Percentiles rank a stretch among this genome's conserved stretches.
Evolutionary conservation across 2,888 invertebrate genomes (phyloP).

Genomic region (Theretra japonica): DNA sequence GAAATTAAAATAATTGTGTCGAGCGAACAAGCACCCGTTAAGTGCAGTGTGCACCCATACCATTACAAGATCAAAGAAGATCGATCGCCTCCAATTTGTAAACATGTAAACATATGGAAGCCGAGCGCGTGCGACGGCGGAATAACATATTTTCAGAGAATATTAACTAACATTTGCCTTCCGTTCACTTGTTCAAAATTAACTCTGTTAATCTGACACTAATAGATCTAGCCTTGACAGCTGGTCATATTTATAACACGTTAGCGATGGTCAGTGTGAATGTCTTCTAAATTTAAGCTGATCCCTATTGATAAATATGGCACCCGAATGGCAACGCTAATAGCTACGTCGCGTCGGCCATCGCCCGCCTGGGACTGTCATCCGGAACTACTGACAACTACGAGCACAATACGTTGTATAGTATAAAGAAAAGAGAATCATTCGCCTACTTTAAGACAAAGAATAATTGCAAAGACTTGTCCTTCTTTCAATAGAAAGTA

Average conservation of each 20-base stretch:
- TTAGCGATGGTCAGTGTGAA: conserved; percentile 72
- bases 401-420: not conserved
- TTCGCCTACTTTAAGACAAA: not conserved
- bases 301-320: conserved; percentile 34
- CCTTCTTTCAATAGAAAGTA: too few relatives aligned
- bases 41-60: conserved; percentile 38
- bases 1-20: not conserved
- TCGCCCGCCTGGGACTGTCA: not conserved
- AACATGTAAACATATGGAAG: conserved; percentile 46
- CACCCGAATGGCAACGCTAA: conserved; percentile 34
- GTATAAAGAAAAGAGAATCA: not conserved
- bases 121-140: conserved; percentile 12
- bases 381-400: not conserved
- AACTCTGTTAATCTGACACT: conserved; percentile 61
- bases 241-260: conserved; percentile 70
- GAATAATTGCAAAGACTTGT: not conserved
- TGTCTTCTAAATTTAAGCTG: conserved; percentile 68
- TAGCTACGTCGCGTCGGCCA: conserved; percentile 12
- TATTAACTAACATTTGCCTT: conserved; percentile 51
- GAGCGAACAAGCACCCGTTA: not conserved
- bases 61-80: conserved; percentile 53
- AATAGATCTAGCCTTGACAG: conserved; percentile 69
- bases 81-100: conserved; percentile 50
- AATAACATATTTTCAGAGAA: conserved; percentile 46
- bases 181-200: conserved; percentile 54